Percentiles rank a stretch among this genome's conserved stretches.
Evolutionary conservation across 2,797 vertebrate species (phyloP).

Genomic region (Acanthurus lineatus): DNA sequence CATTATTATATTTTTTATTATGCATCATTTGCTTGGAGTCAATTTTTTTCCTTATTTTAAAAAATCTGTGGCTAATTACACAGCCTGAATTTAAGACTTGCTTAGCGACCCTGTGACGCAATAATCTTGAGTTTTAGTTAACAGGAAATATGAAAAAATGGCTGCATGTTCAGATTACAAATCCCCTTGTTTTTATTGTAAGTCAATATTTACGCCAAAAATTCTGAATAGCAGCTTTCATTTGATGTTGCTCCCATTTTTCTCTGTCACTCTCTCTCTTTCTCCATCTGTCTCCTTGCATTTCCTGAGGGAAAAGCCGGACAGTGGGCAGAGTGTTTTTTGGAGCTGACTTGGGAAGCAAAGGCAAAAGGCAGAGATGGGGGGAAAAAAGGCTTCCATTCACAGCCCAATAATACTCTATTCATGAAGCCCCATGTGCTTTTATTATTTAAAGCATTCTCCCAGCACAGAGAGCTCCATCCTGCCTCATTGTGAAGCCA

Average conservation of each 20-base stretch:
- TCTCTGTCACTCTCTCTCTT: background rate
- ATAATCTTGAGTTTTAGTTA: background rate
- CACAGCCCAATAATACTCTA: slow-evolving; percentile 81
- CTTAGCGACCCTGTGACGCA: background rate
- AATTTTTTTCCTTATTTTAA: background rate
- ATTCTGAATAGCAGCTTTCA: slow-evolving; percentile 42
- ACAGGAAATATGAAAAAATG: background rate
- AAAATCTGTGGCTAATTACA: background rate
- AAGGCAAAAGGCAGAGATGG: slow-evolving; percentile 53
- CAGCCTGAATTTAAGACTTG: background rate
- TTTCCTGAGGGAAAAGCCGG: slow-evolving; percentile 64
- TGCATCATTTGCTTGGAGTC: background rate
- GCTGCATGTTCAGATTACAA: background rate
- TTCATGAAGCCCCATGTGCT: slow-evolving; percentile 82
- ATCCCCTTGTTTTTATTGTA: slow-evolving; percentile 2
- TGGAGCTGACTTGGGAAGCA: slow-evolving; percentile 49
- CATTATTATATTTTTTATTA: background rate
- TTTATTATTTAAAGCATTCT: slow-evolving; percentile 84
- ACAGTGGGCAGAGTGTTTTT: slow-evolving; percentile 70
- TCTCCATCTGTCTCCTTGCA: slow-evolving; percentile 34
- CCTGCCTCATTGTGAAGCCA: slow-evolving; percentile 80
- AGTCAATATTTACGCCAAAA: slow-evolving; percentile 38
- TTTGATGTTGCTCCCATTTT: slow-evolving; percentile 1
- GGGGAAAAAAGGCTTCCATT: slow-evolving; percentile 69
- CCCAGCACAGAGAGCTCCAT: slow-evolving; percentile 73